These are phyloP conservation scores for Hyperoplus immaculatus DNA, from an alignment of 2,797 vertebrate species.

Conservation along the genomic window DNA sequence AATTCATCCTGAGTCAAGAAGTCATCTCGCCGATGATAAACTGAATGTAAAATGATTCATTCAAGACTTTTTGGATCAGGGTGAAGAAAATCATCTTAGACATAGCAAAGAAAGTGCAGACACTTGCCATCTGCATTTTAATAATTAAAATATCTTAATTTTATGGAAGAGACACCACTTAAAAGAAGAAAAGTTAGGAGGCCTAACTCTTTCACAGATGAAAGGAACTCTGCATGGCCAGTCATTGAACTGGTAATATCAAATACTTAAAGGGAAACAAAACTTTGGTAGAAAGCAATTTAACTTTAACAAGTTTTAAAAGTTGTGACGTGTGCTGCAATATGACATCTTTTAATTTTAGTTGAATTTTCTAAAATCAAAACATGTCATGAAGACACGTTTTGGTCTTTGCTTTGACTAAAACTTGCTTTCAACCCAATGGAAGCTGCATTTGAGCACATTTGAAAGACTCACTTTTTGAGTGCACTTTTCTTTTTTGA, in stretches of 20 bases:
- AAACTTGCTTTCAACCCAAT: neutral
- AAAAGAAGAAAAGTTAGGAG: conserved; percentile 3
- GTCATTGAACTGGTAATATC: neutral
- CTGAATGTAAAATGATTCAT: neutral
- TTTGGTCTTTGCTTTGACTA: neutral
- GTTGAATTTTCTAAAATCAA: conserved; percentile 8
- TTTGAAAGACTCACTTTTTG: conserved; percentile 10
- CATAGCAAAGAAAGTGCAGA: conserved; percentile 15
- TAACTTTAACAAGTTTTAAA: neutral
- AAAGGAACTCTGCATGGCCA: neutral
- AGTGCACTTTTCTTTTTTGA: conserved; percentile 27
- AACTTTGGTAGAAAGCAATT: conserved; percentile 15
- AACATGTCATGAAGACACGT: no score
- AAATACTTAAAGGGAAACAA: neutral
- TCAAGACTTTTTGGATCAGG: neutral
- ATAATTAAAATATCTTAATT: neutral
- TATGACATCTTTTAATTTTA: neutral
- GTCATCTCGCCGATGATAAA: neutral
- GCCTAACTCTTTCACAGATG: conserved; percentile 6
- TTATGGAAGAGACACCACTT: neutral
- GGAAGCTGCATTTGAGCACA: conserved; percentile 15
- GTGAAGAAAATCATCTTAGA: conserved; percentile 14
- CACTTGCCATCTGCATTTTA: neutral
- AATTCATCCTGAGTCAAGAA: conserved; percentile 22
- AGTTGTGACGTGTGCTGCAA: neutral